Conservation (phyloP, 2,888 invertebrate genomes). For the Pristionchus mayeri region DNA sequence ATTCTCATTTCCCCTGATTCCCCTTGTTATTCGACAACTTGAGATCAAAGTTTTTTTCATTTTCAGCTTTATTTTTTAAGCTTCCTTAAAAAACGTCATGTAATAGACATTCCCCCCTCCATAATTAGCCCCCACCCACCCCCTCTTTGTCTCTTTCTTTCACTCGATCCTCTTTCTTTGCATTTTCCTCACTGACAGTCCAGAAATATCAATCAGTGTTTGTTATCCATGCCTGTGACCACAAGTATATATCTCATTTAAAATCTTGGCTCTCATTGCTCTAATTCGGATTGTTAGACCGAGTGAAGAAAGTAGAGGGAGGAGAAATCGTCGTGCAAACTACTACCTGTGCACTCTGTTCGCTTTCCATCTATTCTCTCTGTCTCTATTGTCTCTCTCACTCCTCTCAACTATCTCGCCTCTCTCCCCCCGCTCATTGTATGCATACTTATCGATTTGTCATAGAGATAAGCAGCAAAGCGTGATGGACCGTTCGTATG, state of each 20-base stretch:
- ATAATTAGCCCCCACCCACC: neutral
- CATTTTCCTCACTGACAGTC: neutral
- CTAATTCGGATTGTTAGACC: neutral
- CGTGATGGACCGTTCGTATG: slow-evolving; percentile 22
- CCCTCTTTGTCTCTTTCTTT: neutral
- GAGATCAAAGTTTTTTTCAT: neutral
- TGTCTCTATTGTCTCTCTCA: slow-evolving; percentile 33
- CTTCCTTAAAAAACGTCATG: neutral
- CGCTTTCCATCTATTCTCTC: neutral
- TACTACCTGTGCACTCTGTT: slow-evolving; percentile 39
- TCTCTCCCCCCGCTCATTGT: slow-evolving; percentile 18
- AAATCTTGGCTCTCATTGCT: neutral
- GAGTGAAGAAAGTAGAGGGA: neutral
- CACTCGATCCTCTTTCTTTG: neutral
- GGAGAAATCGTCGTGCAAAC: slow-evolving; percentile 13
- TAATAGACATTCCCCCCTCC: neutral
- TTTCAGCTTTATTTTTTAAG: neutral
- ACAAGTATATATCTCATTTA: neutral
- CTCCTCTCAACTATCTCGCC: slow-evolving; percentile 18
- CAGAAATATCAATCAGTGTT: neutral
- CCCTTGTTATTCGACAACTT: neutral
- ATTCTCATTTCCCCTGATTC: neutral
- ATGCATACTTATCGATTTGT: slow-evolving; percentile 42
- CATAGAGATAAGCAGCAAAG: slow-evolving; percentile 39
- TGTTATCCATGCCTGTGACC: neutral